Evolutionary conservation across 2,797 vertebrate species (phyloP).

Genomic region (Sebastes diaconus): DNA sequence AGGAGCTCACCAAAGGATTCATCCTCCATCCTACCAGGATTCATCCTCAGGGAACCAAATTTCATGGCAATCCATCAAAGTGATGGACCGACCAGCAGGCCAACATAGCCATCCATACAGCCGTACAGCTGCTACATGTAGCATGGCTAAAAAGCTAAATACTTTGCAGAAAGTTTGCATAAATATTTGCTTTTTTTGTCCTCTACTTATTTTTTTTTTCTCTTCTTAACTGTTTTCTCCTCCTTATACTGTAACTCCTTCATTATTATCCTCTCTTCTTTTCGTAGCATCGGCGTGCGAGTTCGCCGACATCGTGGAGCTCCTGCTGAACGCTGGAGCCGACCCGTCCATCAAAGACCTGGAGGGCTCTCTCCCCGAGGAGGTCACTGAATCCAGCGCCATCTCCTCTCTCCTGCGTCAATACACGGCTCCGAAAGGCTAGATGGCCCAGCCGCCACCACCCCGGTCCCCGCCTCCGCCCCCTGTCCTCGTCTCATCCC

Average conservation of each 20-base stretch:
- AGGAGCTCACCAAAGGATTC: neutral
- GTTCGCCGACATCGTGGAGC: slow-evolving; percentile 93
- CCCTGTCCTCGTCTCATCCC: slow-evolving; percentile 2
- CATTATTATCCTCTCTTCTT: neutral
- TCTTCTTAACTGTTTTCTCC: neutral
- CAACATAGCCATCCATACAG: neutral
- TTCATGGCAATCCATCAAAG: neutral
- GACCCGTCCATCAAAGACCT: slow-evolving; percentile 91
- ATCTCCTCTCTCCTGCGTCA: slow-evolving; percentile 88
- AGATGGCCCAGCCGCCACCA: slow-evolving; percentile 33
- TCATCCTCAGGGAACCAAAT: no score
- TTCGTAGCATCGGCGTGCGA: slow-evolving; percentile 92
- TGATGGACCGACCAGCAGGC: neutral
- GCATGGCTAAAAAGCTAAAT: neutral
- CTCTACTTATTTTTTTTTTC: accelerated
- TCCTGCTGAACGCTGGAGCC: slow-evolving; percentile 90
- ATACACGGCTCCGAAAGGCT: slow-evolving; percentile 83
- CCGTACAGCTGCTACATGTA: neutral
- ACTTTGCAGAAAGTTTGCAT: neutral
- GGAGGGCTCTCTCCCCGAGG: slow-evolving; percentile 93
- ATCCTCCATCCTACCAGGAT: neutral
- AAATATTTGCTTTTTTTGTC: neutral
- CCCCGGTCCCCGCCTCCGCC: no score
- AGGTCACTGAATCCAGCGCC: slow-evolving; percentile 91
- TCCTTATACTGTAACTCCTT: neutral